A percentile compares a stretch with the other conserved stretches of the same genome.
Evolutionary conservation across 2,113 vertebrate species (phyloP).

Genomic region (Zosterops lateralis): DNA sequence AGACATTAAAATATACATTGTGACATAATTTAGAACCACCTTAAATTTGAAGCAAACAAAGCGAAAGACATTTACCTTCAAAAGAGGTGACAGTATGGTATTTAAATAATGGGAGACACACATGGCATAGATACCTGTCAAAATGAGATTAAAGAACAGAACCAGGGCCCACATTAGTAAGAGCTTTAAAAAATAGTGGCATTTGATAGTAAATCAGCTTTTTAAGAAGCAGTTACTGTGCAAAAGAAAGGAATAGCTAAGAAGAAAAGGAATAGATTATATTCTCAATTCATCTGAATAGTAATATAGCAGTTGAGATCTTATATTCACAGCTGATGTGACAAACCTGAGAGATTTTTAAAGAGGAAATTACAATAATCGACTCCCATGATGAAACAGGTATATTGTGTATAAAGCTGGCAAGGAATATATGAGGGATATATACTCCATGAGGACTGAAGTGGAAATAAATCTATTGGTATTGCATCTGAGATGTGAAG

Average conservation of each 20-base stretch:
- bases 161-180: neutral
- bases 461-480: neutral
- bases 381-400: neutral
- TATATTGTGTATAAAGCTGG: neutral
- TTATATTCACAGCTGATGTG: neutral
- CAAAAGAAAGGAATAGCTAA: neutral
- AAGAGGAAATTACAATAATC: neutral
- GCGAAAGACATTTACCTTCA: neutral
- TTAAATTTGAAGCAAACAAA: neutral
- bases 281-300: neutral
- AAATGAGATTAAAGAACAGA: conserved; percentile 6
- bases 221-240: neutral
- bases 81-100: neutral
- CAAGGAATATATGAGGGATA: neutral
- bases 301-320: neutral
- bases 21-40: neutral
- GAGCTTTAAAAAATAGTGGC: neutral
- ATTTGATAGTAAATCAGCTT: neutral
- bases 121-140: neutral
- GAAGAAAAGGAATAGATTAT: neutral
- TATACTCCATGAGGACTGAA: neutral
- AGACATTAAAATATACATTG: neutral
- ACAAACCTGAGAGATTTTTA: neutral
- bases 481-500: neutral
- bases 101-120: neutral